Conservation (phyloP, 2,797 vertebrate genomes). For the Sphenopsis melanotis region DNA sequence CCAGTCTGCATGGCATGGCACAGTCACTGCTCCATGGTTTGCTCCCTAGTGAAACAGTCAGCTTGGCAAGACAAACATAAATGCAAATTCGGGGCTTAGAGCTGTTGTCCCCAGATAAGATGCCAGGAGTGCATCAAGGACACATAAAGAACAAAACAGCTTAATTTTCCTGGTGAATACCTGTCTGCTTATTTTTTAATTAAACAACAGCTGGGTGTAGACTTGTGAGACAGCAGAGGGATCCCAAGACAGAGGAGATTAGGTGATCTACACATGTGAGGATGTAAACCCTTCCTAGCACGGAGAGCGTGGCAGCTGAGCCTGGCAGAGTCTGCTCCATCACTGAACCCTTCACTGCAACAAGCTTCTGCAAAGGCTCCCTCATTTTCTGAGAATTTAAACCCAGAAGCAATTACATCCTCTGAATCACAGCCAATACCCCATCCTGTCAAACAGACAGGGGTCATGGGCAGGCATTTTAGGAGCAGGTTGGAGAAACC, state of each 20-base stretch:
- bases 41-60: background rate
- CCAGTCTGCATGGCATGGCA: background rate
- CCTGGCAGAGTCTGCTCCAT: background rate
- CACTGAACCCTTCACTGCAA: background rate
- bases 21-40: background rate
- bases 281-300: background rate
- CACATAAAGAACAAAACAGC: background rate
- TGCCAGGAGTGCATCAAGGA: background rate
- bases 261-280: background rate
- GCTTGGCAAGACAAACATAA: background rate
- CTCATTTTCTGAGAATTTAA: background rate
- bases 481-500: background rate
- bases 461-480: background rate
- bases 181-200: slow-evolving; percentile 32
- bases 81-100: background rate
- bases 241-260: background rate
- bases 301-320: fast-evolving
- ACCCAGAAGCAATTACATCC: background rate
- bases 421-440: background rate
- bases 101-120: background rate
- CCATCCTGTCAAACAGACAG: background rate
- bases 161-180: slow-evolving; percentile 4
- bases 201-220: background rate
- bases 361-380: background rate
- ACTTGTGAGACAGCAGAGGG: background rate